These are phyloP conservation scores for Rhea americana DNA, from an alignment of 2,113 vertebrate genomes.

Conservation along the genomic window DNA sequence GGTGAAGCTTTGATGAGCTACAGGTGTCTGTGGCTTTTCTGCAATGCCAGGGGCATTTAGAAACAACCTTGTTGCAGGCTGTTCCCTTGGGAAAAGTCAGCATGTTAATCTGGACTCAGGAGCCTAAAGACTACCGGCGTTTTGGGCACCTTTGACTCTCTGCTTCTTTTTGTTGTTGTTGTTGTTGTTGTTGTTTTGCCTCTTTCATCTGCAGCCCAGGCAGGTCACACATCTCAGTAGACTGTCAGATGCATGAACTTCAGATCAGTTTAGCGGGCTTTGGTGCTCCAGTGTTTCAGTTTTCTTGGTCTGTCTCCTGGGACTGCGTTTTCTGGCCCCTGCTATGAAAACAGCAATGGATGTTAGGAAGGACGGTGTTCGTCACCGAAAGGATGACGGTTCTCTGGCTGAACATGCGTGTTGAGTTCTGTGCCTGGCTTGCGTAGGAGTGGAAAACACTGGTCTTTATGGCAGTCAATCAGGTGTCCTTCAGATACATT, in stretches of 20 bases:
- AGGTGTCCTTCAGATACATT: neutral
- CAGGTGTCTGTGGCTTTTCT: neutral
- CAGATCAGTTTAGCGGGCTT: neutral
- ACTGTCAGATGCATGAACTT: neutral
- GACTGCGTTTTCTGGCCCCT: neutral
- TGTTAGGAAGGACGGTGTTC: neutral
- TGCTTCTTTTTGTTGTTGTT: too few relatives aligned
- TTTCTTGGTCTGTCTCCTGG: neutral
- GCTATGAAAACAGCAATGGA: neutral
- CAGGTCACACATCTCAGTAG: accelerated
- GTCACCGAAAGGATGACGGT: neutral
- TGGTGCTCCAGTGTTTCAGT: neutral
- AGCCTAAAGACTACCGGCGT: too few relatives aligned
- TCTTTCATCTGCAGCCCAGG: neutral
- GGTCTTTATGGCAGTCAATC: neutral
- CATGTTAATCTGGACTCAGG: neutral
- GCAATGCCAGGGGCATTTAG: neutral
- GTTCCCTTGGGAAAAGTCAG: neutral
- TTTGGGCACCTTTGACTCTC: neutral
- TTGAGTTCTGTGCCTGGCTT: neutral
- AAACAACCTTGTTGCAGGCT: neutral
- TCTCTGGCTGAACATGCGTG: neutral
- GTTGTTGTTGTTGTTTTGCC: neutral
- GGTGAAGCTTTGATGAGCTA: neutral
- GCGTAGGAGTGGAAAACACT: neutral